These are phyloP conservation scores for Drosophila grimshawi DNA, from an alignment of 1,140 invertebrate species.

Conservation along the genomic window DNA sequence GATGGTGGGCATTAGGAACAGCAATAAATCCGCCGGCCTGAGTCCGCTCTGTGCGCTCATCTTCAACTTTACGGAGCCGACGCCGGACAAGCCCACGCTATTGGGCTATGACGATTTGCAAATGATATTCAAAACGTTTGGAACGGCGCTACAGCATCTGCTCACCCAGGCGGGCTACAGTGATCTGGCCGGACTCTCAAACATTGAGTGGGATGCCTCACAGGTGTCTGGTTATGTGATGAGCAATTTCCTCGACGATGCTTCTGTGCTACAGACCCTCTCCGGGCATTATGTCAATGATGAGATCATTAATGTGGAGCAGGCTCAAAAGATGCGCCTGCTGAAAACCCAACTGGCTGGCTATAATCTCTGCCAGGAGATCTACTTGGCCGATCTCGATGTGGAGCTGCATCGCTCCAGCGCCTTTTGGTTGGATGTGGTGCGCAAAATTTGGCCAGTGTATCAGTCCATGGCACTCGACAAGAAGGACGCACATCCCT, in stretches of 20 bases:
- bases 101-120: conserved; percentile 91
- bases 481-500: conserved; percentile 91
- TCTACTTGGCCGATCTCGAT: conserved; percentile 94
- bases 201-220: conserved; percentile 96
- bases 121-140: conserved; percentile 93
- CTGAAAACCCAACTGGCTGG: conserved; percentile 90
- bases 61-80: conserved; percentile 91
- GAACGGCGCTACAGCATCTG: conserved; percentile 92
- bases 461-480: conserved; percentile 90
- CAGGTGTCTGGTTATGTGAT: conserved; percentile 92
- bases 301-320: conserved; percentile 88
- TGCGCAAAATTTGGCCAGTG: conserved; percentile 90
- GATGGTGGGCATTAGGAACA: conserved; percentile 89
- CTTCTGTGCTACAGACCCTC: conserved; percentile 88
- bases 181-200: conserved; percentile 93
- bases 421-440: conserved; percentile 92
- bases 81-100: conserved; percentile 88
- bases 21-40: conserved; percentile 87
- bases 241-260: conserved; percentile 92
- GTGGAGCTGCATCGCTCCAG: conserved; percentile 91
- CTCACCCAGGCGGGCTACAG: conserved; percentile 91
- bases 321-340: conserved; percentile 88
- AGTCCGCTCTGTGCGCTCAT: conserved; percentile 92
- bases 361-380: conserved; percentile 91
- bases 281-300: conserved; percentile 90